Conservation (phyloP, 2,797 vertebrate genomes). For the Brotogeris chrysoptera region DNA sequence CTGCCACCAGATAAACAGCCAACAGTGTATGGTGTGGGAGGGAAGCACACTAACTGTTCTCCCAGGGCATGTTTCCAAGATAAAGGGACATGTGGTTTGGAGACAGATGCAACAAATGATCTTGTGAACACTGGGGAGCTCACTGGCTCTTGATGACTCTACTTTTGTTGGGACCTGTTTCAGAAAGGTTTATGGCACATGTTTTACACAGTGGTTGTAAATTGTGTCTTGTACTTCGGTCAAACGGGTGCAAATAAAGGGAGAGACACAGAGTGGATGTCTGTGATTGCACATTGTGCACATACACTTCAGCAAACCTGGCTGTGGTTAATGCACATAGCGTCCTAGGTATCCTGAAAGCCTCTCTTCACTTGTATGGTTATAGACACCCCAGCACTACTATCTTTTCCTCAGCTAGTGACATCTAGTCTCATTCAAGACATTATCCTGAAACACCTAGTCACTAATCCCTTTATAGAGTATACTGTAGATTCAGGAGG, state of each 20-base stretch:
- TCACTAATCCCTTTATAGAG: background rate
- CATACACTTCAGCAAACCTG: background rate
- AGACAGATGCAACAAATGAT: background rate
- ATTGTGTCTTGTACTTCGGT: background rate
- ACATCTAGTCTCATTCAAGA: background rate
- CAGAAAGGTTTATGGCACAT: background rate
- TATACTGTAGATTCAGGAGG: background rate
- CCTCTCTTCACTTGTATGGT: background rate
- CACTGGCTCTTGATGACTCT: background rate
- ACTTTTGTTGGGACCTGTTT: background rate
- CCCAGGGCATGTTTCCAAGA: background rate
- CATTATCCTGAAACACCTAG: background rate
- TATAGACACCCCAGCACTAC: background rate
- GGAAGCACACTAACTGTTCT: background rate
- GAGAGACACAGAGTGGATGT: background rate
- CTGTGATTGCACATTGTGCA: background rate
- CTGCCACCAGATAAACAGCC: background rate
- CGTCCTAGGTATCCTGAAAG: background rate
- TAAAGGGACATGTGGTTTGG: background rate
- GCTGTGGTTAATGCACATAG: background rate
- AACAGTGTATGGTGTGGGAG: rapidly evolving
- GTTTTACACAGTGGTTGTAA: background rate
- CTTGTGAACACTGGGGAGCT: background rate
- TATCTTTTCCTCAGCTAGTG: background rate
- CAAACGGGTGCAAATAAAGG: background rate